phyloP scores from a whole-genome alignment of 2,113 vertebrate species.

The Corvus moneduloides region DNA sequence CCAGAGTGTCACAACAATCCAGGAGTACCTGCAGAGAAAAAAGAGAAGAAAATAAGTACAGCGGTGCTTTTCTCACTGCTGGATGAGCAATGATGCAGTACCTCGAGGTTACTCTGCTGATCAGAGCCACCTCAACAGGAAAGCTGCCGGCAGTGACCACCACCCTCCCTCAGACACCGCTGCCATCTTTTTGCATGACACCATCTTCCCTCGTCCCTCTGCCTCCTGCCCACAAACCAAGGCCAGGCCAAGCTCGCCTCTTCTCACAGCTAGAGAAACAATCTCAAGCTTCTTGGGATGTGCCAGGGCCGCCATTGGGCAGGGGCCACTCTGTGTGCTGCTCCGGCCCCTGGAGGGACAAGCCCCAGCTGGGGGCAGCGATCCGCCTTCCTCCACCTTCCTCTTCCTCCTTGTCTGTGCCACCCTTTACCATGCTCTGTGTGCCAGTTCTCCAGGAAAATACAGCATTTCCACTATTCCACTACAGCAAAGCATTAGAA shows the following conservation, averaged over 20 bases:
- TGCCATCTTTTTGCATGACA: background rate
- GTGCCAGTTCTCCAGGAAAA: accelerated
- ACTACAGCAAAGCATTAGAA: accelerated
- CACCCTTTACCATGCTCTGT: accelerated
- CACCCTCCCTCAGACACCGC: accelerated
- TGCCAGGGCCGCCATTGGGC: accelerated
- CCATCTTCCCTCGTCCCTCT: background rate
- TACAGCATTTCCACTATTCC: accelerated
- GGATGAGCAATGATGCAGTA: background rate
- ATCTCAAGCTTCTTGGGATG: background rate
- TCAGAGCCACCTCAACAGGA: too few species aligned
- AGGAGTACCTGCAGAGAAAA: background rate
- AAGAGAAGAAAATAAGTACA: background rate
- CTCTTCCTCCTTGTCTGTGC: too few species aligned
- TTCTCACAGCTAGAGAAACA: too few species aligned
- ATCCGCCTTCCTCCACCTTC: background rate
- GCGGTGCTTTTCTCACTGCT: background rate
- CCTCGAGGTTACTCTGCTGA: accelerated
- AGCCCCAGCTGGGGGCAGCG: accelerated
- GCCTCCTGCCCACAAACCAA: accelerated
- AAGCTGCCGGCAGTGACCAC: accelerated
- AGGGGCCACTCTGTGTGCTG: background rate
- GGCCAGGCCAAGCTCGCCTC: background rate
- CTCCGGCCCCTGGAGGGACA: accelerated
- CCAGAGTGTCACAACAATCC: accelerated